Evolutionary conservation across 2,888 invertebrate genomes (phyloP), one percentile per base, ranked within the genome.

Genomic region (Drosophila meridiana): DNA sequence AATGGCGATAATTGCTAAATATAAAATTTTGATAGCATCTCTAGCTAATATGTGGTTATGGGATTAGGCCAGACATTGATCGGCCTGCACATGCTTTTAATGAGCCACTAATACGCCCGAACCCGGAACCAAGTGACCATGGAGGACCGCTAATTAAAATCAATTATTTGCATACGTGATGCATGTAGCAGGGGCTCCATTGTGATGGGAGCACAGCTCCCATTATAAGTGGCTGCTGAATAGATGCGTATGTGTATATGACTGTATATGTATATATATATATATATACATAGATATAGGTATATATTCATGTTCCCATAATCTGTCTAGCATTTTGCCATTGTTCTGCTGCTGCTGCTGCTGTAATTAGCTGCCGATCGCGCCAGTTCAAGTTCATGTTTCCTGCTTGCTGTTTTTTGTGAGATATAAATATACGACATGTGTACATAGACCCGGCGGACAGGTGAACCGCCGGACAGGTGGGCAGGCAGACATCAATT

Each of bases 361-460:
- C 63, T 77, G 77, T 77, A 77, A 77, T 77, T 77, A 73, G 61
- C 60, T 67, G 57, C 59, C 57, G 65, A 28, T 68, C 72, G 72
- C 69, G 61, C 14, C 76, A 73, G 76, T 76, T 76, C 76, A 77
- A 76, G 69, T 69, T 64, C 63, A 77, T 69, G 69, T 77, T 77
- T 77, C 77, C 76, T 76, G 77, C 43, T 76, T 67, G 66, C 26
- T 30, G 32, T 30, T 26, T 53, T 47, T 47, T 40, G 13, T 32
- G 14, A 45, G n/a, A 6, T 38, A 43, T 13, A 43, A 13, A 58
- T 8, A 28, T 43, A 20, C 20, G 20, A 20, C 8, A 20, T 30
- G n/a, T 42, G 56, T 42, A 8, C 4, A 2, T 4, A 40, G 40
- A 20, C 34, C 43, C 38, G 26, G 3, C 3, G 34, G 30, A 32